Base-by-base conservation (phyloP, 2,888 invertebrate genomes). In the Chymomyza amoena region DNA sequence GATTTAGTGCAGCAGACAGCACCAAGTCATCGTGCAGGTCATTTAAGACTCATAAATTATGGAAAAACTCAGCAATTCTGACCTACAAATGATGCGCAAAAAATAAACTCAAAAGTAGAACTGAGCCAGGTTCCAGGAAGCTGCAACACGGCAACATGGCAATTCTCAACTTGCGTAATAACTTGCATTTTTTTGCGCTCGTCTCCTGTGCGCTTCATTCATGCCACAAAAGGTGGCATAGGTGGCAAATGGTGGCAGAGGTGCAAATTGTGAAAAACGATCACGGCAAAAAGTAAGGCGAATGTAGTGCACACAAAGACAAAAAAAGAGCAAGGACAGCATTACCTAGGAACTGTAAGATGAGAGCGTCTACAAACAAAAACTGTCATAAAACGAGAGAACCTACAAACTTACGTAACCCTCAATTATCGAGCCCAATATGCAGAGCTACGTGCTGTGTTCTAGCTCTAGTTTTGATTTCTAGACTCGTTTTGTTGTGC, bases 271-370 rank as follows among this genome's bases (percentile, higher is more conserved):
- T n/a, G 18, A 10, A 45, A 45, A 45, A 45, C 16, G 16, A 16
- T 13, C 9, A 7, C 18, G 9, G 9, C 57, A 57, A 57, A 57
- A 57, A 39, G 39, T 39, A 39, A 13, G 39, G 4, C 39, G 13
- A 32, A 57, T 28, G 20, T 3, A 13, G 4, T 25, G 20, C 16
- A 56, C 16, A 18, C 25, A 25, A 25, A 56, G 56, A 54, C 25
- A 56, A 50, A 66, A 60, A 62, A 57, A 57, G 20, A 51, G 9
- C 60, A 62, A 67, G 84, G 84, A 39, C 73, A 25, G 84, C 81
- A 85, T 85, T 86, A 86, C 86, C 86, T 84, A 83, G 75, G 81
- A 71, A 68, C 63, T 73, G 82, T 82, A 80, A 82, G 84, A 81
- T 79, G 78, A 79, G 84, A 79, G 25, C 15, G 6, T 2, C 4